Evolutionary conservation across 2,888 invertebrate genomes (phyloP).

Genomic region (Pammene aurita): DNA sequence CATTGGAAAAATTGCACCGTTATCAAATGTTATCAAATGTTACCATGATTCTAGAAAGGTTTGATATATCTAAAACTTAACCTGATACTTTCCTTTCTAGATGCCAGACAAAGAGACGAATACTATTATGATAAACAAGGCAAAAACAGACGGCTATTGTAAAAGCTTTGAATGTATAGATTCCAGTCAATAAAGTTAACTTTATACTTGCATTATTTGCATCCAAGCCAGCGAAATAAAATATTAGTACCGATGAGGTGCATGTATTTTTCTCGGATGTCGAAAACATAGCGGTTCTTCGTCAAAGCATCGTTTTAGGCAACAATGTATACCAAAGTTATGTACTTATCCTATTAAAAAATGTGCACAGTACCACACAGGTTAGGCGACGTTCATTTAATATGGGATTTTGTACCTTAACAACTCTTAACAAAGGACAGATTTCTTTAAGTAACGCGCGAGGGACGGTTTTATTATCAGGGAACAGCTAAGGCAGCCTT

Average conservation of each 20-base stretch:
- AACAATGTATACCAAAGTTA: neutral
- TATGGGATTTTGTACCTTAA: constrained; percentile 10
- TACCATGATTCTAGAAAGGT: no score
- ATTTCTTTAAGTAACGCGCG: neutral
- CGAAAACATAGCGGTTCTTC: constrained; percentile 24
- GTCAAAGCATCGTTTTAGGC: constrained; percentile 18
- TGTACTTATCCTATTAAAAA: constrained; percentile 12
- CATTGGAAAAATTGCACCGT: no score
- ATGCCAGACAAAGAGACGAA: neutral
- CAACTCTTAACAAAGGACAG: neutral
- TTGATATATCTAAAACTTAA: no score
- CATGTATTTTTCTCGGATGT: neutral
- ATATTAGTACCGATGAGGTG: neutral
- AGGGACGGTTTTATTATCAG: constrained; percentile 5
- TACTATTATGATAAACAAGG: neutral
- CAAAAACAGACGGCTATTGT: neutral
- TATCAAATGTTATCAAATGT: no score
- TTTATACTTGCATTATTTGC: neutral
- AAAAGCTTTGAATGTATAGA: neutral
- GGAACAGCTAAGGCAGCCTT: constrained; percentile 18
- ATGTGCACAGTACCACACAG: constrained; percentile 3
- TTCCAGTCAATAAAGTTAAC: neutral
- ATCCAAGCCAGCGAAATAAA: neutral
- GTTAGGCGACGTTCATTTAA: neutral
- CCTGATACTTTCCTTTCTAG: neutral